Percentiles rank a stretch among this genome's conserved stretches.
phyloP scores from a whole-genome alignment of 2,888 invertebrate species.

The Podabrus alpinus region DNA sequence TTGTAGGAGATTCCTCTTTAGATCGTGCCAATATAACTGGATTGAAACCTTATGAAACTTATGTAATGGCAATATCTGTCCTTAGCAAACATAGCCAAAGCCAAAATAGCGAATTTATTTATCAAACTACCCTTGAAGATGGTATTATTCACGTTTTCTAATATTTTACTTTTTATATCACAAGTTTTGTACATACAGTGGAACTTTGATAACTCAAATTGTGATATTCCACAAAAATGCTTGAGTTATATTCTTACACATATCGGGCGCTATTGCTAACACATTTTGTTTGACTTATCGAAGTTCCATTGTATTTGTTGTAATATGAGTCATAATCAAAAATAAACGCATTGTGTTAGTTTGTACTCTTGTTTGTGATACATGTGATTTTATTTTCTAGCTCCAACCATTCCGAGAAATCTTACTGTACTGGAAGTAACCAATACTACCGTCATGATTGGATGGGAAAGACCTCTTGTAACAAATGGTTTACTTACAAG shows the following conservation, averaged over 20 bases:
- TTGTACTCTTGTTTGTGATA: not conserved
- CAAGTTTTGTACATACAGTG: too few species aligned
- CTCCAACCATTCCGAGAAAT: conserved; percentile 64
- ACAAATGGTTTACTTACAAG: conserved; percentile 75
- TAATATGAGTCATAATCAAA: too few species aligned
- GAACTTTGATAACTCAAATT: too few species aligned
- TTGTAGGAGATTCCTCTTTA: conserved; percentile 56
- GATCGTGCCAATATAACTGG: conserved; percentile 63
- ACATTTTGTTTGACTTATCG: too few species aligned
- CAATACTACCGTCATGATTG: conserved; percentile 65
- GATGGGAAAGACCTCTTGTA: conserved; percentile 71
- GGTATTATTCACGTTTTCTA: too few species aligned
- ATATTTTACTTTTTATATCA: too few species aligned
- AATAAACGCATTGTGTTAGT: not conserved
- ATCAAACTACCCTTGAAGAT: conserved; percentile 72
- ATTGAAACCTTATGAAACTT: conserved; percentile 76
- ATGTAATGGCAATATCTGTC: conserved; percentile 71
- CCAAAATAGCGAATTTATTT: conserved; percentile 63
- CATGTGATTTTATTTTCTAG: conserved; percentile 46
- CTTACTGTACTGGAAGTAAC: conserved; percentile 63
- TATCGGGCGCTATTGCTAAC: too few species aligned
- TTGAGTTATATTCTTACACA: too few species aligned
- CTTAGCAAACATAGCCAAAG: conserved; percentile 62
- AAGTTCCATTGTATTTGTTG: too few species aligned
- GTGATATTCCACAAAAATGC: too few species aligned